Evolutionary conservation across 2,888 invertebrate genomes (phyloP).

Genomic region (Dynastes tityus): DNA sequence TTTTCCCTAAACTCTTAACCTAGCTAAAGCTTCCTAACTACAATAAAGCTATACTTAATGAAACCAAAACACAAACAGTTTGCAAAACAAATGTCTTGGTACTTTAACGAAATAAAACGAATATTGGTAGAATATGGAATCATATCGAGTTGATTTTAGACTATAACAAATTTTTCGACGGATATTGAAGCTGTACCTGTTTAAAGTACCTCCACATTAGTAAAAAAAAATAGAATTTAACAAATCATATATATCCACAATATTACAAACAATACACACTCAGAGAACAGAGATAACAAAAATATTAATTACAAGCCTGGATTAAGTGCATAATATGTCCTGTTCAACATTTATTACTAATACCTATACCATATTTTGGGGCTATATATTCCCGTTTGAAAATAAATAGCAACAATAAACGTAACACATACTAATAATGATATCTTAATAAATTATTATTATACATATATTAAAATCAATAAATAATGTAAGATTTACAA

Average conservation of each 20-base stretch:
- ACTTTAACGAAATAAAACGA: no score
- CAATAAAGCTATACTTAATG: no score
- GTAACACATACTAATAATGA: constrained; percentile 11
- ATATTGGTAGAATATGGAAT: no score
- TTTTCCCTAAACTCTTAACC: no score
- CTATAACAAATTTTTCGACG: no score
- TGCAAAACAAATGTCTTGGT: no score
- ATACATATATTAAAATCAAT: constrained; percentile 36
- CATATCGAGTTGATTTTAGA: no score
- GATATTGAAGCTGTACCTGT: neutral
- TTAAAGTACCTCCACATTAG: neutral
- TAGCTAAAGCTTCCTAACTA: no score
- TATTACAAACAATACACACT: neutral
- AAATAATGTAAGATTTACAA: constrained; percentile 50
- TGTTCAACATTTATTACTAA: no score
- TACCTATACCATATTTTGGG: neutral
- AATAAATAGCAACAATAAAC: constrained; percentile 6
- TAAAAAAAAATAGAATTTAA: neutral
- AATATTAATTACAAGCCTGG: no score
- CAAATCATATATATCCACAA: neutral
- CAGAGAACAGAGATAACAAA: neutral
- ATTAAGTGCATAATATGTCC: no score
- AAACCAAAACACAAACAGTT: no score
- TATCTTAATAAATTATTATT: constrained; percentile 24
- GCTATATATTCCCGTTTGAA: neutral